A percentile compares a stretch with the other conserved stretches of the same genome.
These are phyloP conservation scores for Acanthisitta chloris DNA, from an alignment of 2,113 vertebrate species.

Conservation along the genomic window DNA sequence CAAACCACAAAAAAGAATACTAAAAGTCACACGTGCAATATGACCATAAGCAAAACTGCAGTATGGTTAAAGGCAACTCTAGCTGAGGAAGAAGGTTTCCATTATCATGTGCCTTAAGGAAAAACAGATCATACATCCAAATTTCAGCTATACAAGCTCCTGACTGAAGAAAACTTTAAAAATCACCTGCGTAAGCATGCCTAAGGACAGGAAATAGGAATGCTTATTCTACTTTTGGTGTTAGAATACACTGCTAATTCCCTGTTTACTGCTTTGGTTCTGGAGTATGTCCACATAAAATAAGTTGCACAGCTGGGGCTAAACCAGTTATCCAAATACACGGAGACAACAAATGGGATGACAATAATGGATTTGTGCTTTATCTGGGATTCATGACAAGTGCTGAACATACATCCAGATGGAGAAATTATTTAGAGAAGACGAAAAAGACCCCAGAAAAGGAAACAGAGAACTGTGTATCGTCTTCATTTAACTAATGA, in stretches of 20 bases:
- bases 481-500: constrained; percentile 50
- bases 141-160: background rate
- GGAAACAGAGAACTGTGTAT: constrained; percentile 4
- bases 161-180: background rate
- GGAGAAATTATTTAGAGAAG: constrained; percentile 16
- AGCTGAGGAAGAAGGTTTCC: background rate
- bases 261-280: background rate
- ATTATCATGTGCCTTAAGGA: background rate
- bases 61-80: background rate
- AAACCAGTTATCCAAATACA: background rate
- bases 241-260: background rate
- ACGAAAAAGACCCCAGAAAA: background rate
- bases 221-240: background rate
- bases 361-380: background rate
- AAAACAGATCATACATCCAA: background rate
- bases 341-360: background rate
- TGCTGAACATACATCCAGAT: constrained; percentile 11
- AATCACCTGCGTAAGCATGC: background rate
- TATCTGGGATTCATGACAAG: background rate
- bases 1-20: background rate
- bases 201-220: background rate
- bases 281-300: background rate
- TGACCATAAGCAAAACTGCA: background rate
- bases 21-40: background rate
- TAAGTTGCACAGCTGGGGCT: background rate